Evolutionary conservation across 1,140 invertebrate genomes (phyloP), one percentile per base, ranked within the genome.

Genomic region (Oppia nitens): DNA sequence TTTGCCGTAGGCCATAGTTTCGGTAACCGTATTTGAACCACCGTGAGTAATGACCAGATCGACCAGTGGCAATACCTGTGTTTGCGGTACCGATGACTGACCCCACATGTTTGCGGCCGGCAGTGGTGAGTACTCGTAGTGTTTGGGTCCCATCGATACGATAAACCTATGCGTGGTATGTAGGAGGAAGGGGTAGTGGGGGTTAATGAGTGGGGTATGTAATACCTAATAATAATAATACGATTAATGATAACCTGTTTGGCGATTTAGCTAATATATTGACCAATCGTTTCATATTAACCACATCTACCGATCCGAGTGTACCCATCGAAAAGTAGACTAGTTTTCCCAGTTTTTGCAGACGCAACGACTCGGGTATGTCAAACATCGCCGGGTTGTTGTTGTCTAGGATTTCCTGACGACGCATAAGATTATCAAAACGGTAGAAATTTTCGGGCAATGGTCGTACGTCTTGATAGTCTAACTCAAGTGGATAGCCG

Each of bases 351-450:
- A 14, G 14, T 47, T 14, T 14, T 47, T 47, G 45, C 14, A 47
- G 14, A 47, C n/a, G 14, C 45, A 47, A 47, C n/a, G 14, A 14
- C 14, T 14, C 14, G 14, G 45, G 45, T 14, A 47, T 14, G 14
- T 14, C 45, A 47, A 47, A 47, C 45, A 14, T 14, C n/a, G n/a
- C n/a, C n/a, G n/a, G n/a, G 14, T 47, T 47, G n/a, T n/a, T 47
- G 45, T n/a, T 47, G 14, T 47, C 45, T 47, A 14, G 45, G n/a
- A n/a, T n/a, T 47, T n/a, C n/a, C 25, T 11, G n/a, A 9, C 21
- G 12, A 14, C 60, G 60, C 9, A 26, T 14, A 12, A 63, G 62
- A 11, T 24, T n/a, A n/a, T 61, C 51, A 57, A 61, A 23, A 12
- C 25, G n/a, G 27, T 20, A 12, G 17, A 17, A 61, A 21, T 56